phyloP scores from a whole-genome alignment of 92 coral and sea anemone genomes.

The Palythoa grandis region DNA sequence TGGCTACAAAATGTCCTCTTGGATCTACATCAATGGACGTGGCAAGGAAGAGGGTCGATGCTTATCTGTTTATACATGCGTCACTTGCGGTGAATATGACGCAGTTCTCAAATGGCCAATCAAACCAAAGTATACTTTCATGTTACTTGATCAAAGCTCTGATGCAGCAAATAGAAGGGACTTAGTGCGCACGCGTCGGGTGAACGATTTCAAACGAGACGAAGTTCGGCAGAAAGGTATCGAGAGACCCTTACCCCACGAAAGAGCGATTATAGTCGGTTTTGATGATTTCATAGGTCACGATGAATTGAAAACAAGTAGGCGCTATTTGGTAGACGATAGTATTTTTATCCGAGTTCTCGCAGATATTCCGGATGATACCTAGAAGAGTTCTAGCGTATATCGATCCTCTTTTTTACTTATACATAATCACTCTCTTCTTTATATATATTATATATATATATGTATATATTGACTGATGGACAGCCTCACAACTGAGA shows the following conservation, averaged over 20 bases:
- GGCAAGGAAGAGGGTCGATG: slow-evolving; percentile 84
- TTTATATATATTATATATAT: too few species aligned
- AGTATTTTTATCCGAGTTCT: slow-evolving; percentile 77
- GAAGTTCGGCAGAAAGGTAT: slow-evolving; percentile 89
- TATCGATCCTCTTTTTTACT: too few species aligned
- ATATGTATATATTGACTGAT: too few species aligned
- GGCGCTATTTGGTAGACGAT: slow-evolving; percentile 77
- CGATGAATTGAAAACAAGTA: slow-evolving; percentile 78
- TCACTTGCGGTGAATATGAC: slow-evolving; percentile 93
- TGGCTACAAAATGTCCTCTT: slow-evolving; percentile 87
- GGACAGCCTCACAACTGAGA: too few species aligned
- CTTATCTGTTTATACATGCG: slow-evolving; percentile 93
- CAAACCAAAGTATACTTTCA: slow-evolving; percentile 91
- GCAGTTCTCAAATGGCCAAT: slow-evolving; percentile 95
- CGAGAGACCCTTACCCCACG: slow-evolving; percentile 91
- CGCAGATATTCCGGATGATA: slow-evolving; percentile 75
- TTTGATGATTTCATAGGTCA: slow-evolving; percentile 91
- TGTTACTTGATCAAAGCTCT: slow-evolving; percentile 84
- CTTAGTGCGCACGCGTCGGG: slow-evolving; percentile 92
- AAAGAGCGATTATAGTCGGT: slow-evolving; percentile 97
- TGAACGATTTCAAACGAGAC: slow-evolving; percentile 93
- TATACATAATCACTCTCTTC: too few species aligned
- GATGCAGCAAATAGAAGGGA: slow-evolving; percentile 76
- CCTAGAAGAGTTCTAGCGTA: not conserved
- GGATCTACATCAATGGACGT: slow-evolving; percentile 97